A percentile compares a stretch with the other conserved stretches of the same genome.
Evolutionary conservation across 2,888 invertebrate genomes (phyloP).

Genomic region (Drosophila falleni): DNA sequence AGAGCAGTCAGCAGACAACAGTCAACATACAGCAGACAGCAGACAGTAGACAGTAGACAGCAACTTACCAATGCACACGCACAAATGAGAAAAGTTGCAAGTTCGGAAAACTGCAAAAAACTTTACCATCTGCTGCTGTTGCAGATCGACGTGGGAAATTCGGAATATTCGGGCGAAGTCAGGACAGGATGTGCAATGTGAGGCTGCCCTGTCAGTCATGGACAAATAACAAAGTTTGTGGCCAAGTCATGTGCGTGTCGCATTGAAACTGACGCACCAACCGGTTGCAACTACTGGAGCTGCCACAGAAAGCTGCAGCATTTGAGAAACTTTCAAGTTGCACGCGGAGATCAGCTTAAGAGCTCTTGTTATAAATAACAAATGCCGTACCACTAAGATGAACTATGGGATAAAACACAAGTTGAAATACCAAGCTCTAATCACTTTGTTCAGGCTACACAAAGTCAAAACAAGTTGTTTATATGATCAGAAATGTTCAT

Average conservation of each 20-base stretch:
- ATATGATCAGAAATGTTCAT: not conserved
- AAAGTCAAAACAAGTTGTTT: not conserved
- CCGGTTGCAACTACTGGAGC: conserved; percentile 11
- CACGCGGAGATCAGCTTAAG: conserved; percentile 34
- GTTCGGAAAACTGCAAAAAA: conserved; percentile 66
- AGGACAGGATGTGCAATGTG: conserved; percentile 18
- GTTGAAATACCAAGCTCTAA: not conserved
- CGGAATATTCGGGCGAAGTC: conserved; percentile 2
- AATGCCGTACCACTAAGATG: not conserved
- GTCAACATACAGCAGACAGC: conserved; percentile 19
- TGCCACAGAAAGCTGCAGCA: conserved; percentile 26
- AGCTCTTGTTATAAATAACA: conserved; percentile 19
- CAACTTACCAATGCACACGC: conserved; percentile 69
- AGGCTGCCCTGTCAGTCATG: conserved; percentile 34
- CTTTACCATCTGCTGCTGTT: conserved; percentile 57
- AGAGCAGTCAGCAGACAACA: conserved; percentile 16
- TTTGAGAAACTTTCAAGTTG: conserved; percentile 47
- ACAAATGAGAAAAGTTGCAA: conserved; percentile 80
- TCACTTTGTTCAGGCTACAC: not conserved
- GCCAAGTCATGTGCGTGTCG: conserved; percentile 69
- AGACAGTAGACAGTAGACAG: conserved; percentile 45
- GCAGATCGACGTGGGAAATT: conserved; percentile 34
- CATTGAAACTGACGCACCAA: conserved; percentile 56
- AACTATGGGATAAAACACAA: not conserved
- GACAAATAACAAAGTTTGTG: conserved; percentile 69